phyloP scores from a whole-genome alignment of 2,113 vertebrate species.

The Takifugu flavidus region DNA sequence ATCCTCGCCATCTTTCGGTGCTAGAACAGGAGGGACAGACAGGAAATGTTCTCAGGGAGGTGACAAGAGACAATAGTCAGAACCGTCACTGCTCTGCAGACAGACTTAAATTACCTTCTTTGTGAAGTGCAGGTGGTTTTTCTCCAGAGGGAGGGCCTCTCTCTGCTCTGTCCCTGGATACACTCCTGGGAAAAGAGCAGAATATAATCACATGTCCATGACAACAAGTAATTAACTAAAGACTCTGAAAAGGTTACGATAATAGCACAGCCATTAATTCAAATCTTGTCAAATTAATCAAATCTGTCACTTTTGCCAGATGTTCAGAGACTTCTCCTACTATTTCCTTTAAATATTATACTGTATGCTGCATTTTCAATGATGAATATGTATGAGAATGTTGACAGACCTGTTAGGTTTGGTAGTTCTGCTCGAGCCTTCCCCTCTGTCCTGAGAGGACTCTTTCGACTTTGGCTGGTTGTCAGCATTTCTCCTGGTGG shows the following conservation, averaged over 20 bases:
- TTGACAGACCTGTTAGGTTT: constrained; percentile 56
- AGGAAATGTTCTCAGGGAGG: not conserved
- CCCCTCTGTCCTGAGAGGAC: constrained; percentile 44
- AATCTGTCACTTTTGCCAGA: too few relatives aligned
- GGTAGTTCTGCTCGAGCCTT: constrained; percentile 29
- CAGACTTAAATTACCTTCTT: constrained; percentile 60
- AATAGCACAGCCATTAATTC: too few relatives aligned
- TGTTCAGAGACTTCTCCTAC: too few relatives aligned
- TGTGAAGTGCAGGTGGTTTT: constrained; percentile 55
- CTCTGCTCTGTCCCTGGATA: constrained; percentile 62
- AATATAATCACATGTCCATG: constrained; percentile 49
- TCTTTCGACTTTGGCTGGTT: constrained; percentile 45
- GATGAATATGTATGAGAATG: not conserved
- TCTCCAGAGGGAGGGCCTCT: constrained; percentile 56
- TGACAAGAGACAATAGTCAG: not conserved
- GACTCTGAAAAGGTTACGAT: too few relatives aligned
- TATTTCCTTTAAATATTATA: too few relatives aligned
- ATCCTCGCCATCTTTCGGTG: constrained; percentile 38
- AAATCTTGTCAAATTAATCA: too few relatives aligned
- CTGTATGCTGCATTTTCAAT: not conserved
- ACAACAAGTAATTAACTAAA: constrained; percentile 13
- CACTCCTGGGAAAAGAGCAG: constrained; percentile 50
- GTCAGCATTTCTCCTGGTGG: constrained; percentile 30
- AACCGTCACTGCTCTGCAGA: constrained; percentile 22
- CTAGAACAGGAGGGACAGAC: constrained; percentile 4